These are phyloP conservation scores for Drosophila sordidula DNA, from an alignment of 2,888 invertebrate species.

Conservation along the genomic window DNA sequence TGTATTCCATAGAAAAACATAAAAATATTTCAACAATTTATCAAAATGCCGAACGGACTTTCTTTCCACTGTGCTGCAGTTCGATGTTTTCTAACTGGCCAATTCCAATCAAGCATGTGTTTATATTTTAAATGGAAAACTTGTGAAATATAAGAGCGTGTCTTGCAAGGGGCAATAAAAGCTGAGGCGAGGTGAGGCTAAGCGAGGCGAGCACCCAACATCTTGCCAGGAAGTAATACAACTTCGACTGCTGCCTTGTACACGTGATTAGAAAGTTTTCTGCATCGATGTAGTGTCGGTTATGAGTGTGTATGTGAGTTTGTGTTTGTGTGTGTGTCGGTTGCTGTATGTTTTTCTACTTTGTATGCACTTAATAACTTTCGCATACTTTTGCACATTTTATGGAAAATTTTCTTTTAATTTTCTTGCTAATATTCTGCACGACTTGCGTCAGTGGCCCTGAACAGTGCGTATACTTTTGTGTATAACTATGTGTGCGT, in stretches of 20 bases:
- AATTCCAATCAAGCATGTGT: slow-evolving; percentile 80
- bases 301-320: slow-evolving; percentile 7
- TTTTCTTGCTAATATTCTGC: slow-evolving; percentile 63
- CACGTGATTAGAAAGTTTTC: slow-evolving; percentile 80
- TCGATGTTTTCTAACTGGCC: slow-evolving; percentile 40
- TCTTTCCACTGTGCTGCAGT: slow-evolving; percentile 12
- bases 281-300: slow-evolving; percentile 44
- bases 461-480: slow-evolving; percentile 18
- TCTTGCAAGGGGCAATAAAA: slow-evolving; percentile 27
- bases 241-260: slow-evolving; percentile 72
- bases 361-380: slow-evolving; percentile 80
- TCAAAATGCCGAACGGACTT: slow-evolving; percentile 40
- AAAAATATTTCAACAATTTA: slow-evolving; percentile 43
- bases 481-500: slow-evolving; percentile 7
- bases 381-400: slow-evolving; percentile 80
- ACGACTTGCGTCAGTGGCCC: slow-evolving; percentile 54
- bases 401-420: slow-evolving; percentile 74
- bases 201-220: slow-evolving; percentile 27
- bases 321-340: slow-evolving; percentile 24
- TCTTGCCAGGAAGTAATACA: slow-evolving; percentile 69
- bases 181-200: not conserved
- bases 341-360: slow-evolving; percentile 72
- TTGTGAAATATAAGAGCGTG: slow-evolving; percentile 57
- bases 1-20: slow-evolving; percentile 40
- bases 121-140: slow-evolving; percentile 80